A percentile compares a stretch with the other conserved stretches of the same genome.
Evolutionary conservation across 2,888 invertebrate genomes (phyloP).

Genomic region (Papilio demoleus): DNA sequence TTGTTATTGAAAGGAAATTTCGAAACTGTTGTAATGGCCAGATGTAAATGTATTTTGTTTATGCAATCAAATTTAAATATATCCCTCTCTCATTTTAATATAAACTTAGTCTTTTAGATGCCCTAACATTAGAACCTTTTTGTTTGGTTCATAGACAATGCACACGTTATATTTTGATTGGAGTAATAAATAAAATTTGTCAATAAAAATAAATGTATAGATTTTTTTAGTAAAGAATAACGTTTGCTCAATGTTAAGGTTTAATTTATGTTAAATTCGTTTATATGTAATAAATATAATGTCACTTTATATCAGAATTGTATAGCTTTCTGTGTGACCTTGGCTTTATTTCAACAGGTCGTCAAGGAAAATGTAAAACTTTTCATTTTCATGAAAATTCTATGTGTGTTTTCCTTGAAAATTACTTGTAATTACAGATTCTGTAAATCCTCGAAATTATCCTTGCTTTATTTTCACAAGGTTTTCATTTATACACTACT

Average conservation of each 20-base stretch:
- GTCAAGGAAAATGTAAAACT: slow-evolving; percentile 27
- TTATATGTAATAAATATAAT: slow-evolving; percentile 6
- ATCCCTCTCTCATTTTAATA: no score
- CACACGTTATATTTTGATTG: neutral
- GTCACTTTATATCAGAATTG: neutral
- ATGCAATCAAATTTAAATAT: neutral
- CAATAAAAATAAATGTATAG: neutral
- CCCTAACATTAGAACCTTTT: no score
- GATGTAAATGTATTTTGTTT: neutral
- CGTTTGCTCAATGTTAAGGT: neutral
- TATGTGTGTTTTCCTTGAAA: slow-evolving; percentile 27
- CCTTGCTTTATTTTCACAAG: neutral
- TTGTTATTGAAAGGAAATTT: slow-evolving; percentile 9
- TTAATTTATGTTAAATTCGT: neutral
- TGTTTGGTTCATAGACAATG: neutral
- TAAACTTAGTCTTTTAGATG: no score
- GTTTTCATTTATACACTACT: neutral
- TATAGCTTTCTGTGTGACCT: slow-evolving; percentile 26
- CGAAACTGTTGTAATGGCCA: neutral
- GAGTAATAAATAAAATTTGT: neutral
- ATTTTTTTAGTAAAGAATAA: neutral
- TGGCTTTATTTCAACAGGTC: slow-evolving; percentile 22
- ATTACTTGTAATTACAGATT: neutral
- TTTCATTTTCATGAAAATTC: slow-evolving; percentile 29
- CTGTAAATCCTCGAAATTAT: slow-evolving; percentile 12